Evolutionary conservation across 2,797 vertebrate species (phyloP), one percentile per base, ranked within the genome.

Genomic region (Etheostoma nigrum): DNA sequence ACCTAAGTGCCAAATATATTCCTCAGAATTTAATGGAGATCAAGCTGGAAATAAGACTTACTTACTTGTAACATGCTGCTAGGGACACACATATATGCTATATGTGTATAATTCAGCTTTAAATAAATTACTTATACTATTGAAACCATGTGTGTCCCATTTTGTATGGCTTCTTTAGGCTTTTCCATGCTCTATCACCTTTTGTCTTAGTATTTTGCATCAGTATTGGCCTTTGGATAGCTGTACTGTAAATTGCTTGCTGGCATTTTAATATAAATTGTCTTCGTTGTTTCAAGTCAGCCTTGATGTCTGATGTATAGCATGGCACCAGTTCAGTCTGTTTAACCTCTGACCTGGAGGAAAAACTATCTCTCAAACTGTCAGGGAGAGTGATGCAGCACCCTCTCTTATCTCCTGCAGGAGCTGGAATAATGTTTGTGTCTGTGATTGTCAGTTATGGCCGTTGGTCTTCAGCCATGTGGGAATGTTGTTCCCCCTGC

Each of bases 401-500:
- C 59, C 9, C 52, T n/a, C 11, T 6, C 33, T 45, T 27, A 55
- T 72, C 70, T 65, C 62, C 59, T 30, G 33, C 18, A 53, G 33
- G 36, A 70, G 6, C 61, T 48, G 18, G 19, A 72, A 15, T 59
- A n/a, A 52, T n/a, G 71, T 67, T 59, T 69, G 59, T 53, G 23
- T 49, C 33, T 61, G 52, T 0, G 42, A 65, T 30, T 75, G 76
- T 83, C 61, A 9, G 83, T 86, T 82, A 67, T 1, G 33, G 27
- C 52, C 36, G 57, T 74, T 82, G 66, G 67, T 79, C 42, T 49
- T 64, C n/a, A 58, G 69, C 55, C 78, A 73, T 84, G 72, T 79
- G 67, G 71, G 69, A 75, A 81, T 73, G 63, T 62, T 45, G 73
- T 5, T 59, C 30, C 68, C 59, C 53, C 53, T 16, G 68, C 27